These are phyloP conservation scores for Sphaerodactylus townsendi DNA, from an alignment of 2,113 vertebrate genomes.

Conservation along the genomic window DNA sequence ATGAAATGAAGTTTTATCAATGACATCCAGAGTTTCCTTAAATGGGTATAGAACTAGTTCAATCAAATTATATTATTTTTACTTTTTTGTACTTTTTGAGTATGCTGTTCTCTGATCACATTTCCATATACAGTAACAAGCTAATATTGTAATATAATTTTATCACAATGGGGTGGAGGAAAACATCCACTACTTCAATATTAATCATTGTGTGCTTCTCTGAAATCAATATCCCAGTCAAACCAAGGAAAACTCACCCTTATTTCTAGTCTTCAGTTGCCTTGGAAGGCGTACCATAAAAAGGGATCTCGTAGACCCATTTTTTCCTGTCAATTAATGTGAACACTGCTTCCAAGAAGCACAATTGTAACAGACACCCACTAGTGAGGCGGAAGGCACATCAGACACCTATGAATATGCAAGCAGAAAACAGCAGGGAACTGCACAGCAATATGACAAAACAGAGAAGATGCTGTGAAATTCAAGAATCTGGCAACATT, in stretches of 20 bases:
- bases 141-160: neutral
- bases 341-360: neutral
- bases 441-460: slow-evolving; percentile 21
- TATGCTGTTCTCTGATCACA: neutral
- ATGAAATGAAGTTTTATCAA: no score
- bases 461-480: slow-evolving; percentile 21
- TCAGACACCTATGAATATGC: slow-evolving; percentile 17
- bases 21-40: neutral
- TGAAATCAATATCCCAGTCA: neutral
- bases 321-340: neutral
- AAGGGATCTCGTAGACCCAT: neutral
- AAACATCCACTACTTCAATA: neutral
- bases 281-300: neutral
- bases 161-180: neutral
- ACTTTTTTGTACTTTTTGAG: neutral
- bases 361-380: slow-evolving; percentile 15
- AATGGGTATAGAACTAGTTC: neutral
- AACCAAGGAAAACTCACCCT: neutral
- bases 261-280: neutral
- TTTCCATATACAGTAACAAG: neutral
- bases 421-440: slow-evolving; percentile 23
- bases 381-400: slow-evolving; percentile 1
- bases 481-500: neutral
- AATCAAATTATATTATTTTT: neutral
- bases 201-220: neutral